Percentiles rank a stretch among this genome's conserved stretches.
These are phyloP conservation scores for Tubulanus polymorphus DNA, from an alignment of 2,888 invertebrate genomes.

Conservation along the genomic window DNA sequence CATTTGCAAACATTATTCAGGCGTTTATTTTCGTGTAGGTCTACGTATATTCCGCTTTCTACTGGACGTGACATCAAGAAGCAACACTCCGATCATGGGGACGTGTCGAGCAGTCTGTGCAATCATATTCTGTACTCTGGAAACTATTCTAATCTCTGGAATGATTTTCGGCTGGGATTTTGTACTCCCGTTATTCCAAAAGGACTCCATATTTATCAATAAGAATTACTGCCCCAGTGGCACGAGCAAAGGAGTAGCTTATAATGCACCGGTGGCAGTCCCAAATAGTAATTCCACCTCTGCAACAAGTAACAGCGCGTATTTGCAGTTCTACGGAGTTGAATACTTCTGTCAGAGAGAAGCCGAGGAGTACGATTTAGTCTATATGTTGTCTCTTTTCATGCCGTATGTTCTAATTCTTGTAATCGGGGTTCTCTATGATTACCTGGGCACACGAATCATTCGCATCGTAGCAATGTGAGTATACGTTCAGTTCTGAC, in stretches of 20 bases:
- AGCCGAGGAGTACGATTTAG: neutral
- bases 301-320: too few relatives aligned
- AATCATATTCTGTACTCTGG: neutral
- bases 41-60: too few relatives aligned
- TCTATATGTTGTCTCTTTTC: neutral
- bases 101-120: neutral
- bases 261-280: too few relatives aligned
- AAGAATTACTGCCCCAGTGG: too few relatives aligned
- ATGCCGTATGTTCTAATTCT: neutral
- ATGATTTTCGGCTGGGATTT: neutral
- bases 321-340: too few relatives aligned
- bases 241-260: too few relatives aligned
- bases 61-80: too few relatives aligned
- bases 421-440: neutral
- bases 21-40: too few relatives aligned
- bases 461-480: neutral
- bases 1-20: too few relatives aligned
- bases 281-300: too few relatives aligned
- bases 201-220: neutral
- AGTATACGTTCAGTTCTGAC: neutral
- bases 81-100: too few relatives aligned
- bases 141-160: neutral
- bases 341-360: neutral
- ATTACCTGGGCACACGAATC: neutral
- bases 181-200: neutral